Base-by-base conservation (phyloP, 2,797 vertebrate genomes). In the Chelonia mydas region DNA sequence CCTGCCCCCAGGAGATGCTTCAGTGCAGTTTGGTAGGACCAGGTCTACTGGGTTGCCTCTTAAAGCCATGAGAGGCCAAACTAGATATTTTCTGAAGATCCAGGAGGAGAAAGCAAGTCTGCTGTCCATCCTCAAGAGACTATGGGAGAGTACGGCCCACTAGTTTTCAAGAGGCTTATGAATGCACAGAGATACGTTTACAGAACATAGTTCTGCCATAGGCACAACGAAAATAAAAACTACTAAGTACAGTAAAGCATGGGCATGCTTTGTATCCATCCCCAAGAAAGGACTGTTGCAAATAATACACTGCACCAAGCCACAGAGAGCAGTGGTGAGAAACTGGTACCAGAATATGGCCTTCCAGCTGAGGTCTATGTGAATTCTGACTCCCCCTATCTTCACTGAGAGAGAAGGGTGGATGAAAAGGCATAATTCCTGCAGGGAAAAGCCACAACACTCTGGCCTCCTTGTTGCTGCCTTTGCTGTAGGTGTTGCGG, bases 351-450 rank as follows among this genome's bases (percentile, higher is more conserved):
- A 85, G 65, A 87, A 81, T 82, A 23, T 88, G 54, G 82, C 87
- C 72, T 90, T 95, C 41, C 47, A 96, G 86, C 68, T 96, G 74
- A 80, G 93, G 5, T 81, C 86, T 86, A 53, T 85, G 68, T 91
- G 87, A 88, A 84, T 94, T 93, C 57, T 82, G 84, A 1, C 84
- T 95, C 41, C 45, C 45, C 93, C 95, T 94, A 68, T 83, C 87
- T 27, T 0, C 90, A 57, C 83, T 81, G 59, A 81, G 92, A 91
- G 59, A 74, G 25, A 21, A 55, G 9, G 10, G n/a, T 82, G 81
- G 61, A 89, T 89, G 91, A 92, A 54, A 78, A 87, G 27, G 19
- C 11, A 13, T 81, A 49, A 83, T 95, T 95, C 57, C 53, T 93
- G 45, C 61, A 80, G 87, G 57, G n/a, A 93, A 84, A 93, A 76